Evolutionary conservation across 2,888 invertebrate species (phyloP).

Genomic region (Spilosoma lubricipeda): DNA sequence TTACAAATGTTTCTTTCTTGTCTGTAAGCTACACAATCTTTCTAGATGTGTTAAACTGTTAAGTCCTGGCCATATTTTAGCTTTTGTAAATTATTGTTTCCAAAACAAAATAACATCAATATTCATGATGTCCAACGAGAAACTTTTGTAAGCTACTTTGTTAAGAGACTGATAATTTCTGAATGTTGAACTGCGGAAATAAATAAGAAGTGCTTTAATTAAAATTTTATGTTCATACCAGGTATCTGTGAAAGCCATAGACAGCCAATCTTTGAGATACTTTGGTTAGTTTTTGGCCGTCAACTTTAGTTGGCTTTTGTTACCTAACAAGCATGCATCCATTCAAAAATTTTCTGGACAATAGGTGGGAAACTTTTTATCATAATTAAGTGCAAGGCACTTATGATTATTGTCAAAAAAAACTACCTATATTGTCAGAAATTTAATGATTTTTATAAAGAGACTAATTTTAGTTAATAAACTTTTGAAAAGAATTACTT

Average conservation of each 20-base stretch:
- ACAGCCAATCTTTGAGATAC: not conserved
- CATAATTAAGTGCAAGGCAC: too few species aligned
- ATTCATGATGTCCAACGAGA: constrained; percentile 4
- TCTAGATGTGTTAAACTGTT: too few species aligned
- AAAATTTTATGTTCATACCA: constrained; percentile 34
- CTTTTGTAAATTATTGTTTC: not conserved
- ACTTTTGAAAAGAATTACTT: not conserved
- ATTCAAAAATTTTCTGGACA: too few species aligned
- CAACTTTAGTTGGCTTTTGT: too few species aligned
- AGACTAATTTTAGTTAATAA: not conserved
- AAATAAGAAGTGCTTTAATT: constrained; percentile 34
- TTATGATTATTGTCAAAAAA: too few species aligned
- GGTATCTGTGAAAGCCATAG: not conserved
- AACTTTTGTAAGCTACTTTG: constrained; percentile 25
- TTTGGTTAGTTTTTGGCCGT: not conserved
- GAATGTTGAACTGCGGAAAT: not conserved
- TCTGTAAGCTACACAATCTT: too few species aligned
- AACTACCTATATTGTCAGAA: not conserved
- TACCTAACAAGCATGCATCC: too few species aligned
- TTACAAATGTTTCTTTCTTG: too few species aligned
- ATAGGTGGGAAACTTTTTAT: too few species aligned
- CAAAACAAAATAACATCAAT: not conserved
- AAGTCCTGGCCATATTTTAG: too few species aligned
- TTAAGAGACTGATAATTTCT: constrained; percentile 14
- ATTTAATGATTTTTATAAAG: too few species aligned